Conservation (phyloP, 1,140 invertebrate genomes). For the Diorhabda carinulata region DNA sequence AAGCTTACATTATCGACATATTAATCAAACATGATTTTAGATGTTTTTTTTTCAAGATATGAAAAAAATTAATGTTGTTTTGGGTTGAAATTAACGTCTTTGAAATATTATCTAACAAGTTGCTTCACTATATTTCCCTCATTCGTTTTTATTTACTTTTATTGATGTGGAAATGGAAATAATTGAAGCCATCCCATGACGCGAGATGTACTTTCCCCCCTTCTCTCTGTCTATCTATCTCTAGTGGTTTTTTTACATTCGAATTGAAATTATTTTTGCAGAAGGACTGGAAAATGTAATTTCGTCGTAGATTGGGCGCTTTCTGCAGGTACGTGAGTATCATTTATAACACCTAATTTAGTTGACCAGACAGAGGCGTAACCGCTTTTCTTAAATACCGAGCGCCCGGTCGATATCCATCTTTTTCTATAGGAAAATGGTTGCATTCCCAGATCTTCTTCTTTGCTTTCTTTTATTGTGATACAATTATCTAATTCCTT, state of each 20-base stretch:
- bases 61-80: no score
- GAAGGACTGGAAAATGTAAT: constrained; percentile 11
- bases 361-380: constrained; percentile 4
- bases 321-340: constrained; percentile 12
- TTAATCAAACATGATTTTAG: no score
- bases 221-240: neutral
- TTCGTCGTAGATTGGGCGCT: constrained; percentile 7
- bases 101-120: no score
- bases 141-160: neutral
- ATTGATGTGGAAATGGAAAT: constrained; percentile 1
- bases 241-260: constrained; percentile 1
- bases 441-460: no score
- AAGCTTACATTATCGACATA: no score
- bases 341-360: constrained; percentile 11
- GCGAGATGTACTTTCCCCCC: neutral
- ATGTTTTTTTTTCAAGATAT: no score
- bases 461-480: no score
- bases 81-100: no score
- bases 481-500: no score
- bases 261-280: constrained; percentile 11
- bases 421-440: no score
- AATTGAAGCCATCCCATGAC: constrained; percentile 10
- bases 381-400: neutral
- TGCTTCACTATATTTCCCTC: no score
- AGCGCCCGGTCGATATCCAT: no score